A percentile compares a stretch with the other conserved stretches of the same genome.
Evolutionary conservation across 2,888 invertebrate genomes (phyloP).

Genomic region (Pterostichus madidus): DNA sequence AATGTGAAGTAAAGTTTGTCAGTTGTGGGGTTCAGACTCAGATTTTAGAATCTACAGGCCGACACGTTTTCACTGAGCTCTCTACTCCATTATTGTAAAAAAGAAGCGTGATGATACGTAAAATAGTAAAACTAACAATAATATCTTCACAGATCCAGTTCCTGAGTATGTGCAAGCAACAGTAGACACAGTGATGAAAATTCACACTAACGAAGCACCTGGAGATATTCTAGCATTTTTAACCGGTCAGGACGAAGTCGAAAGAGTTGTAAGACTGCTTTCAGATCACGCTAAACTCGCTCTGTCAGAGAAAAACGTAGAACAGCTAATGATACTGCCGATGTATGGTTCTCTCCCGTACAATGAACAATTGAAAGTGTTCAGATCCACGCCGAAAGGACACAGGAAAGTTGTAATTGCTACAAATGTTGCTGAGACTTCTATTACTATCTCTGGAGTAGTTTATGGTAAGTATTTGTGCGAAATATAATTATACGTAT

Average conservation of each 20-base stretch:
- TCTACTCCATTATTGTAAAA: no score
- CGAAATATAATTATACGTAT: no score
- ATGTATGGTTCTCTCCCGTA: constrained; percentile 95
- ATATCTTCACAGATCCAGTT: constrained; percentile 83
- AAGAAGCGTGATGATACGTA: no score
- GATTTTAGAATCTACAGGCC: no score
- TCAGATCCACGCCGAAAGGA: constrained; percentile 84
- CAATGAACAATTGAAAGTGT: constrained; percentile 89
- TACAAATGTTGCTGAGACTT: constrained; percentile 98
- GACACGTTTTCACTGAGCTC: no score
- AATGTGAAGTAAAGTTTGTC: no score
- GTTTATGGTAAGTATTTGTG: constrained; percentile 85
- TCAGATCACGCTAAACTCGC: constrained; percentile 81
- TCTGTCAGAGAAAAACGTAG: constrained; percentile 78
- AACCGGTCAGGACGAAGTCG: constrained; percentile 96
- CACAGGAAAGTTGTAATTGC: constrained; percentile 94
- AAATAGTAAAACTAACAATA: no score
- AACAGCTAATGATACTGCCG: constrained; percentile 86
- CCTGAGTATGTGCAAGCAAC: constrained; percentile 93
- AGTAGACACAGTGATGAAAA: constrained; percentile 92
- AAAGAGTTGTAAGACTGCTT: constrained; percentile 84
- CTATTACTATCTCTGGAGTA: constrained; percentile 96
- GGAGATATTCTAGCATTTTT: constrained; percentile 96
- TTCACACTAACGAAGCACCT: constrained; percentile 89
- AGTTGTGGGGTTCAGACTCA: no score